Conservation (phyloP, 2,888 invertebrate genomes). For the Oligia strigilis region DNA sequence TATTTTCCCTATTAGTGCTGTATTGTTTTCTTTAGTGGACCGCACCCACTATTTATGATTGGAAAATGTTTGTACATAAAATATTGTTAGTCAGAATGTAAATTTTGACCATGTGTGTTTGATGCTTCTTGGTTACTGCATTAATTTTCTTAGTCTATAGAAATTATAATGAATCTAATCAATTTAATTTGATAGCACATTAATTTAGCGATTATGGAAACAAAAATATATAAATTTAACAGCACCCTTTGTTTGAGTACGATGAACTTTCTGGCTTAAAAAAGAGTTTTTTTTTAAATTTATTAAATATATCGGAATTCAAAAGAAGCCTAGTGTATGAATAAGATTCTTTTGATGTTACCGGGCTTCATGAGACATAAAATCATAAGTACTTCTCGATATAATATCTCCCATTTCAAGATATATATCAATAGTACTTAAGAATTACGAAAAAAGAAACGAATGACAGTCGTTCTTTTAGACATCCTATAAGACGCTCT, state of each 20-base stretch:
- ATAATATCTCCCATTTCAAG: constrained; percentile 23
- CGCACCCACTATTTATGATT: constrained; percentile 45
- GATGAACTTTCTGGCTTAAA: neutral
- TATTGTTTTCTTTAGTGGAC: constrained; percentile 67
- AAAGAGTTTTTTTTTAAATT: neutral
- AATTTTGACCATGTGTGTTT: constrained; percentile 34
- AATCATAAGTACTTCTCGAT: constrained; percentile 19
- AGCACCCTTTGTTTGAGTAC: neutral
- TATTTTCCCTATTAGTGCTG: constrained; percentile 70
- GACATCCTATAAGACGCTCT: constrained; percentile 60
- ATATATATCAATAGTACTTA: constrained; percentile 50
- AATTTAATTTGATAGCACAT: neutral
- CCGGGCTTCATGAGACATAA: constrained; percentile 13
- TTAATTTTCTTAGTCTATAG: too few relatives aligned
- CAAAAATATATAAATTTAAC: neutral
- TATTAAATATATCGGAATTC: neutral
- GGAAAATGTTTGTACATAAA: constrained; percentile 43
- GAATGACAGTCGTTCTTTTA: constrained; percentile 25
- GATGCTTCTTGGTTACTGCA: constrained; percentile 2
- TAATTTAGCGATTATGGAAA: neutral
- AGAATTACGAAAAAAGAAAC: constrained; percentile 44
- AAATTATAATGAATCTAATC: neutral
- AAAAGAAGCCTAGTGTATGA: neutral
- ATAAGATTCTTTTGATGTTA: constrained; percentile 35
- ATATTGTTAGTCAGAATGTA: constrained; percentile 44